Evolutionary conservation across 2,888 invertebrate genomes (phyloP).

Genomic region (Caenorhabditis panamensis): DNA sequence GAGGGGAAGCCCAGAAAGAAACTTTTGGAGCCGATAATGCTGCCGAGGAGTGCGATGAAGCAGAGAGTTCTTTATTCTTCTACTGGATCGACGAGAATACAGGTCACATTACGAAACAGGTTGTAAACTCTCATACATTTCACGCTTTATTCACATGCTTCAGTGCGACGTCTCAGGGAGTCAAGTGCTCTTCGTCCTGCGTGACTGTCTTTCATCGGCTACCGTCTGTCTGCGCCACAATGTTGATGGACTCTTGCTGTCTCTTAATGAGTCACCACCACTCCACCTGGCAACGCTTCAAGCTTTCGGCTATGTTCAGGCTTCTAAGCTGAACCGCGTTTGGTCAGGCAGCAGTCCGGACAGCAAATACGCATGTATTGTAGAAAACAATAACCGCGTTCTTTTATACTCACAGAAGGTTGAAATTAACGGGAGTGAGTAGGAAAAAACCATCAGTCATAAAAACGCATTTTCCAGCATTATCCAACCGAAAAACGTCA

Average conservation of each 20-base stretch:
- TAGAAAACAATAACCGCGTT: constrained; percentile 68
- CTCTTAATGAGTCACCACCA: constrained; percentile 38
- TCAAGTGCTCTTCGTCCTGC: constrained; percentile 65
- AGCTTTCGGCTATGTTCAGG: constrained; percentile 74
- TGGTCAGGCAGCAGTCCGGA: constrained; percentile 68
- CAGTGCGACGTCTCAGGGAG: constrained; percentile 63
- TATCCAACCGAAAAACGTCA: constrained; percentile 61
- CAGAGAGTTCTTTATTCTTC: constrained; percentile 21
- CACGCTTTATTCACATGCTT: too few relatives aligned
- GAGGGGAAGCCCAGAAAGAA: constrained; percentile 4
- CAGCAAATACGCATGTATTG: constrained; percentile 65
- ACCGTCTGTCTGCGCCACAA: constrained; percentile 65
- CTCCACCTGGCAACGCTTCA: constrained; percentile 61
- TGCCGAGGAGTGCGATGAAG: constrained; percentile 56
- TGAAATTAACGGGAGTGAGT: constrained; percentile 62
- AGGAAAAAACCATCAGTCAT: neutral
- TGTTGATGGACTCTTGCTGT: constrained; percentile 69
- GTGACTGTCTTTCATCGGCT: constrained; percentile 28
- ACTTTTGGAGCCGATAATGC: constrained; percentile 32
- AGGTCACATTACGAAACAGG: constrained; percentile 2
- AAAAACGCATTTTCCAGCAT: constrained; percentile 40
- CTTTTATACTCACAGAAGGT: constrained; percentile 72
- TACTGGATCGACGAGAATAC: constrained; percentile 25
- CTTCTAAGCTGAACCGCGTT: constrained; percentile 55
- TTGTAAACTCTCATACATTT: neutral